Base-by-base conservation (phyloP, 2,113 vertebrate genomes). In the Otolemur garnettii region DNA sequence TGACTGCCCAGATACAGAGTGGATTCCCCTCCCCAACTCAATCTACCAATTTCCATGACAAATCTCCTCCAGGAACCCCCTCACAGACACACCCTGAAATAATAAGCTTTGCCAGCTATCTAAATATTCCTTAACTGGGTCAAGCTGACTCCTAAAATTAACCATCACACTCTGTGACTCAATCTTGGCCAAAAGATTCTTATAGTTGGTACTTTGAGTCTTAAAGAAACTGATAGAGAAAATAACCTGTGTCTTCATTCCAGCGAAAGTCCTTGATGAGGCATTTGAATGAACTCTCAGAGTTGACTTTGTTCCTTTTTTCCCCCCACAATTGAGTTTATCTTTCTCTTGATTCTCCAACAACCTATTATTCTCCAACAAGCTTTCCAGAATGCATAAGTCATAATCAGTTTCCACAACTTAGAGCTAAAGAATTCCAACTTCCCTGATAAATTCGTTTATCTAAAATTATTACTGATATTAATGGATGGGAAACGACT, bases 381-480 rank as follows among this genome's bases (percentile, higher is more conserved):
- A 62, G 4, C 18, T 75, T 83, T 84, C 30, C 42, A 81, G 17
- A 15, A 77, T 38, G 28, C 13, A 11, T 24, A 66, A 96, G 10
- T 26, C 42, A 74, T 15, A 71, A 26, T 17, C 12, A 71, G 2
- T 59, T 91, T 93, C 57, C 89, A 4, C 66, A 74, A 82, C 8
- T 96, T 78, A 77, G 12, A 89, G 57, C 2, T 4, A 60, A 87
- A 91, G 4, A n/a, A 60, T 6, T 21, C 12, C 60, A 68, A 87
- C 18, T 87, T 9, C 17, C 15, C 4, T 45, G 13, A 7, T 64
- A 79, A 18, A 90, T 18, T 53, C 91, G 7, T 78, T 93, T 77
- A 82, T 88, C 68, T 91, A 4, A 84, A 92, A 80, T 72, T 95
- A 55, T 82, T 80, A 90, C 57, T 83, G 77, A 85, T 71, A 60